A percentile compares a stretch with the other conserved stretches of the same genome.
Conservation (phyloP, 2,888 invertebrate species). For the Phoenoteleia sp. region DNA sequence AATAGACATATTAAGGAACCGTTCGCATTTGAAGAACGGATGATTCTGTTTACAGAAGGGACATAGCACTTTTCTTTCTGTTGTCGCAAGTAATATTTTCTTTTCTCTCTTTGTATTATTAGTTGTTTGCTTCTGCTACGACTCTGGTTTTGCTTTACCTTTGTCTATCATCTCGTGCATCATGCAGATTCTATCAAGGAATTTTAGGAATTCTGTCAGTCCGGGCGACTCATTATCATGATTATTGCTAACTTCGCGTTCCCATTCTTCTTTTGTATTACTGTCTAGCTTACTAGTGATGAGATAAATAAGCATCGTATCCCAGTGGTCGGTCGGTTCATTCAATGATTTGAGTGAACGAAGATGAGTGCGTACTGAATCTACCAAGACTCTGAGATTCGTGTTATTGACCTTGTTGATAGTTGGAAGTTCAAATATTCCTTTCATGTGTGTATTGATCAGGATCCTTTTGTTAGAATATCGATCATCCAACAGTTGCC, state of each 20-base stretch:
- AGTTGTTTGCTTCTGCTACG: too few species aligned
- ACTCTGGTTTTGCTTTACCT: not conserved
- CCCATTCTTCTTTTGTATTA: constrained; percentile 9
- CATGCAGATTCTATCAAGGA: not conserved
- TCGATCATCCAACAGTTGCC: not conserved
- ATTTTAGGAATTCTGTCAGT: not conserved
- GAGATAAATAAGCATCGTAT: constrained; percentile 1
- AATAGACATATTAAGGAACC: not conserved
- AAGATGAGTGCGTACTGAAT: not conserved
- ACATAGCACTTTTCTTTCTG: too few species aligned
- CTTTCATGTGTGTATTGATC: constrained; percentile 7
- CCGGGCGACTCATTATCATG: not conserved
- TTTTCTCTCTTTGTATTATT: not conserved
- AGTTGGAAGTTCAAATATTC: not conserved
- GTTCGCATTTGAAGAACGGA: not conserved
- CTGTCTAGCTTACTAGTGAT: constrained; percentile 5
- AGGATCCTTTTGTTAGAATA: not conserved
- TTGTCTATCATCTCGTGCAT: not conserved
- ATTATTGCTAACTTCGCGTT: not conserved
- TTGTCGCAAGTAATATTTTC: not conserved
- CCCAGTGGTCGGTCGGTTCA: not conserved
- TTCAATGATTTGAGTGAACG: not conserved
- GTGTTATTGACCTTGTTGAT: not conserved
- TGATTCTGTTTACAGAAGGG: too few species aligned
- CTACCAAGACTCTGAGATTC: not conserved